Conservation (phyloP, 1,140 invertebrate species). For the Pseudomyrmex dendroicus region DNA sequence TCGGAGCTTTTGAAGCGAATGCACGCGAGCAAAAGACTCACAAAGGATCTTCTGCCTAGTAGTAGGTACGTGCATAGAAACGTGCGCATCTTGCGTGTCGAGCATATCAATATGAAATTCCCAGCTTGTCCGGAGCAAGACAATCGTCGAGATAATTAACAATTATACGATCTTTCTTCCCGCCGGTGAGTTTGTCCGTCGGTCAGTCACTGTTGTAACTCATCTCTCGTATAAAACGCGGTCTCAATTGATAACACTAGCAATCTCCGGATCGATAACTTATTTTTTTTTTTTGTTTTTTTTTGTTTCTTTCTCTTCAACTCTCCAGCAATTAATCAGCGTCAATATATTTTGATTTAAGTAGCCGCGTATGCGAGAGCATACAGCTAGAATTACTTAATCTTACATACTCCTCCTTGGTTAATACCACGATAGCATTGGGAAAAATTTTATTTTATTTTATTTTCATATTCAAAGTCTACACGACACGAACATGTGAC, state of each 20-base stretch:
- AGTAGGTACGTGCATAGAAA: not conserved
- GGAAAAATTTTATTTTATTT: constrained; percentile 8
- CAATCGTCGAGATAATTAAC: constrained; percentile 62
- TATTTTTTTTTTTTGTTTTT: constrained; percentile 4
- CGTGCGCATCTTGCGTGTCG: constrained; percentile 48
- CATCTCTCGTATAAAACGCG: constrained; percentile 40
- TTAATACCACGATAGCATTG: constrained; percentile 15
- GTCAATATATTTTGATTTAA: constrained; percentile 51
- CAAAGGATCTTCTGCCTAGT: constrained; percentile 5
- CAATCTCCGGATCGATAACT: not conserved
- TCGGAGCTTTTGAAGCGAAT: not conserved
- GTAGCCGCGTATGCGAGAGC: not conserved
- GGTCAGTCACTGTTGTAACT: constrained; percentile 46
- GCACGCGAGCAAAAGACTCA: constrained; percentile 19
- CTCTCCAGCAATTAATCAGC: constrained; percentile 46
- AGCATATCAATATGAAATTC: constrained; percentile 55
- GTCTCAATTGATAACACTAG: constrained; percentile 50
- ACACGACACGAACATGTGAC: too few species aligned
- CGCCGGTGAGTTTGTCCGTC: not conserved
- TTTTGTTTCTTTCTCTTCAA: not conserved
- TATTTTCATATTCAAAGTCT: not conserved
- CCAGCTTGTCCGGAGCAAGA: constrained; percentile 25
- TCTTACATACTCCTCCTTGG: not conserved
- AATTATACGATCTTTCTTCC: constrained; percentile 50
- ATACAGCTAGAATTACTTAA: constrained; percentile 17